Conservation (phyloP, 2,888 invertebrate genomes). For the Apamea crenata region DNA sequence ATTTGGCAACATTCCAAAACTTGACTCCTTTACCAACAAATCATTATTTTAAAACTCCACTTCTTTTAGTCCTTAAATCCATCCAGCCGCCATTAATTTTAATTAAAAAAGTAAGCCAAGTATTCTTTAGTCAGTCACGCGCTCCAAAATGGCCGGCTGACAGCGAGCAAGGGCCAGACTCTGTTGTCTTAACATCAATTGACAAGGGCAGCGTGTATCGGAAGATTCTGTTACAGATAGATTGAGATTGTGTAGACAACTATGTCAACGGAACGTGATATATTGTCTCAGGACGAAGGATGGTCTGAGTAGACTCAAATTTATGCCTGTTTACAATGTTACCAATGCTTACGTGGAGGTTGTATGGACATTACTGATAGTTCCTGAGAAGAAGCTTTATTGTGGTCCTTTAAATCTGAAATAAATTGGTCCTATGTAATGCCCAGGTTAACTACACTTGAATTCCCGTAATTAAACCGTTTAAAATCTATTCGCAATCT, state of each 20-base stretch:
- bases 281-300: conserved; percentile 27
- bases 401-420: not conserved
- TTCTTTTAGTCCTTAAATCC: conserved; percentile 1
- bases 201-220: conserved; percentile 55
- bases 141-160: conserved; percentile 30
- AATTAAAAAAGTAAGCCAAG: conserved; percentile 33
- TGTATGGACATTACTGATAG: conserved; percentile 7
- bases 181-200: conserved; percentile 41
- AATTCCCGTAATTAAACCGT: not conserved
- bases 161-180: conserved; percentile 21
- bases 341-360: not conserved
- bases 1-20: conserved; percentile 19
- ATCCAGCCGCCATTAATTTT: conserved; percentile 4
- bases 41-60: conserved; percentile 11
- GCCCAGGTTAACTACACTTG: not conserved
- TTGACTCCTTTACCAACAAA: conserved; percentile 7
- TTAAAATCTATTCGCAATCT: not conserved
- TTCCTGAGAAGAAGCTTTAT: not conserved
- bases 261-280: conserved; percentile 35
- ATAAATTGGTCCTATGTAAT: not conserved
- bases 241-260: conserved; percentile 33
- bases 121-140: conserved; percentile 15
- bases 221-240: conserved; percentile 43
- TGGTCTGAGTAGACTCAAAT: not conserved
- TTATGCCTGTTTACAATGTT: conserved; percentile 28